Evolutionary conservation across 30 jellyfish, hydroid and myxozoan genomes (phyloP), one percentile per base, ranked within the genome.

Genomic region (Aurelia sp.): DNA sequence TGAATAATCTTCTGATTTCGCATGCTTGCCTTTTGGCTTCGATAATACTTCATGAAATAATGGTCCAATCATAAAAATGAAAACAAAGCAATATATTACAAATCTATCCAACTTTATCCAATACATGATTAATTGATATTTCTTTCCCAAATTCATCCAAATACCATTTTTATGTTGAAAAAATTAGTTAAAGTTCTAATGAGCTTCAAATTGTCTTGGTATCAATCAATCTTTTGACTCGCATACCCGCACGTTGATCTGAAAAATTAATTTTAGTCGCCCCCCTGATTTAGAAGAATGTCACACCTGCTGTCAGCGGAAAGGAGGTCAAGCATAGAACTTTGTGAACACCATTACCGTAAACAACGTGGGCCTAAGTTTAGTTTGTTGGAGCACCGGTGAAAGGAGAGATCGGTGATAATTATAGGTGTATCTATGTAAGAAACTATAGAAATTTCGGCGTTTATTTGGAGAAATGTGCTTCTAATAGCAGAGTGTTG

Each of bases 261-360:
- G 48, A 55, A 62, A 16, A 61, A 33, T 51, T 20, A 20, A 37
- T 65, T 16, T 61, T 31, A n/a, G 61, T 41, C 61, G 79, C 71
- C 71, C 89, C 89, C 89, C 79, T 59, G 89, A 70, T 23, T 76
- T 16, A 13, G 73, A 78, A 78, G 71, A 78, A 78, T 78, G 73
- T 57, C 61, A 50, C 70, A 78, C 89, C 89, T 78, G 89, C 66
- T 78, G 65, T 48, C 44, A 65, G 73, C 23, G 37, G 69, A 35
- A n/a, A 65, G 67, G 79, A 78, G 89, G 89, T 78, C 89, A 78
- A 78, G 89, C 87, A 65, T 78, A 65, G 37, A 78, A 27, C 89
- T 74, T 30, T 70, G 55, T 44, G 55, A 44, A 44, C 55, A 44
- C 55, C 55, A 44, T 44, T 44, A 44, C 55, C 13, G 55, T 44